A percentile compares a stretch with the other conserved stretches of the same genome.
These are phyloP conservation scores for Heliornis fulica DNA, from an alignment of 2,113 vertebrate genomes.

Conservation along the genomic window DNA sequence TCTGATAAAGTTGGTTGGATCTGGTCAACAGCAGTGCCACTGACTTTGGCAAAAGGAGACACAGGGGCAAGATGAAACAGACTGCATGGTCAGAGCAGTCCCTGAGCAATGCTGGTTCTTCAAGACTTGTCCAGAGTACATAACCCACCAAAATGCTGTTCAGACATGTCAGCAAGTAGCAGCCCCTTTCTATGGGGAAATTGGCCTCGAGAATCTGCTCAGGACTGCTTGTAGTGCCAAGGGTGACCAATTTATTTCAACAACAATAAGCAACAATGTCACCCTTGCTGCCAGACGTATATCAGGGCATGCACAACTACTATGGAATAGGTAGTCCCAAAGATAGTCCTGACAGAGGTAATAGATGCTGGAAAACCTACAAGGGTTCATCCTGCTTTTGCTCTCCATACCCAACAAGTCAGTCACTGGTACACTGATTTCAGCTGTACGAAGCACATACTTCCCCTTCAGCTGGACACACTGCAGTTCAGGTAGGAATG, in stretches of 20 bases:
- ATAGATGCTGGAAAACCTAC: not conserved
- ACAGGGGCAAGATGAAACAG: not conserved
- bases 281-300: not conserved
- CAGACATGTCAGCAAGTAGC: not conserved
- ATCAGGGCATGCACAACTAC: not conserved
- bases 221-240: not conserved
- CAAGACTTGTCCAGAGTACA: not conserved
- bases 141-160: not conserved
- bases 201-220: accelerated
- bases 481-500: not conserved
- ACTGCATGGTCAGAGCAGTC: not conserved
- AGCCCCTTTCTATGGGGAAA: not conserved
- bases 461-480: not conserved
- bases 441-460: not conserved
- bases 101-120: not conserved
- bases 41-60: not conserved
- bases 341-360: not conserved
- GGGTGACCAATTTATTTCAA: not conserved
- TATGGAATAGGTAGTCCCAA: not conserved
- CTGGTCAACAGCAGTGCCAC: not conserved
- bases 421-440: not conserved
- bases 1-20: not conserved
- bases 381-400: not conserved
- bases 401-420: not conserved
- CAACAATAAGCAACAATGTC: not conserved